Conservation (phyloP, 2,113 vertebrate species). For the Raphicerus campestris region DNA sequence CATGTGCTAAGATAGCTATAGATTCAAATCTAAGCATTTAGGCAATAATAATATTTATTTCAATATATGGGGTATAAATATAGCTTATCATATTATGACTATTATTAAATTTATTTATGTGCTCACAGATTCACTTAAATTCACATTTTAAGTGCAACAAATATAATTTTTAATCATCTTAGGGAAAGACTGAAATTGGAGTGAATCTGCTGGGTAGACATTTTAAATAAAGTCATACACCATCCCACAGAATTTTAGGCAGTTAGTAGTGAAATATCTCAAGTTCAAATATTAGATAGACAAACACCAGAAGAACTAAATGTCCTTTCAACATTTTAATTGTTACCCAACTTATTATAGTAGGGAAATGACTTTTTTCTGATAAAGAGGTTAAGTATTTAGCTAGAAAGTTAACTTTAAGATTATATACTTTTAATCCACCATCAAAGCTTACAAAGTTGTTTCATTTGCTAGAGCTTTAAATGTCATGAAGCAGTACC, state of each 20-base stretch:
- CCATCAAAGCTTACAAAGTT: slow-evolving; percentile 35
- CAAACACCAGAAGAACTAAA: slow-evolving; percentile 6
- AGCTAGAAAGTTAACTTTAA: slow-evolving; percentile 20
- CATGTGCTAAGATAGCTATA: background rate
- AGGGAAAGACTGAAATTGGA: slow-evolving; percentile 35
- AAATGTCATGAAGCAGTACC: slow-evolving; percentile 64
- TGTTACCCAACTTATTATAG: background rate
- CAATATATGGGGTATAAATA: background rate
- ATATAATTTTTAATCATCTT: slow-evolving; percentile 36
- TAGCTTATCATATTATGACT: slow-evolving; percentile 3
- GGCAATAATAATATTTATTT: slow-evolving; percentile 23
- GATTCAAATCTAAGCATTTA: slow-evolving; percentile 1
- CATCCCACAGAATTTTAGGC: background rate
- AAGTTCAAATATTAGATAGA: slow-evolving; percentile 29
- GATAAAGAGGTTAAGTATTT: slow-evolving; percentile 16
- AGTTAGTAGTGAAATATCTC: slow-evolving; percentile 12
- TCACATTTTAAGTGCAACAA: slow-evolving; percentile 40
- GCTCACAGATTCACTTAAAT: background rate
- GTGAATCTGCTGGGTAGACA: background rate
- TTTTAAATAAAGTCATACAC: slow-evolving; percentile 35
- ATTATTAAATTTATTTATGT: slow-evolving; percentile 16
- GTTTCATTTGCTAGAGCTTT: background rate
- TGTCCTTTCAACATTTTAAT: slow-evolving; percentile 15
- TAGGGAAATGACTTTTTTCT: background rate
- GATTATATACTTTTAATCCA: background rate